Percentiles rank a stretch among this genome's conserved stretches.
These are phyloP conservation scores for Drosophila albomicans DNA, from an alignment of 1,140 invertebrate genomes.

Conservation along the genomic window DNA sequence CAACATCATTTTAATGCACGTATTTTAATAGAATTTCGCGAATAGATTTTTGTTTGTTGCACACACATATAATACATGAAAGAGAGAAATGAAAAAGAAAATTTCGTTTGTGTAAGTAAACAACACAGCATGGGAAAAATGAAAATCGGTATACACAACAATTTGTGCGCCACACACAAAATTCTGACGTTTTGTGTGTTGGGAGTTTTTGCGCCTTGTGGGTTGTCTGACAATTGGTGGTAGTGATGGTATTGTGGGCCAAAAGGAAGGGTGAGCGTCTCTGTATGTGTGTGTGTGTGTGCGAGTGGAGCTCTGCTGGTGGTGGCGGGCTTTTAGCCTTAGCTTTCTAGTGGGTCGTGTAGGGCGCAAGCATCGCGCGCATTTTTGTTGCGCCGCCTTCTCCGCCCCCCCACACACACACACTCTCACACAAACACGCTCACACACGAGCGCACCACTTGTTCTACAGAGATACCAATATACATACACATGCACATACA, in stretches of 20 bases:
- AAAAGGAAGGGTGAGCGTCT: too few species aligned
- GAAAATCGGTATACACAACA: slow-evolving; percentile 84
- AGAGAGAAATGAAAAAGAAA: slow-evolving; percentile 68
- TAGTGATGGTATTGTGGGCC: slow-evolving; percentile 27
- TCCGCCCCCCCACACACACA: slow-evolving; percentile 21
- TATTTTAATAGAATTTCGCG: slow-evolving; percentile 20
- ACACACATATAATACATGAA: slow-evolving; percentile 36
- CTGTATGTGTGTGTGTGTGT: slow-evolving; percentile 15
- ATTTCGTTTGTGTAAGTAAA: slow-evolving; percentile 83
- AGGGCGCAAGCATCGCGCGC: slow-evolving; percentile 74
- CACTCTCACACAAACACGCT: slow-evolving; percentile 26
- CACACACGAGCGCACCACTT: slow-evolving; percentile 46
- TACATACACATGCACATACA: slow-evolving; percentile 20
- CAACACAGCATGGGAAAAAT: slow-evolving; percentile 83
- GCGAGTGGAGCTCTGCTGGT: slow-evolving; percentile 13
- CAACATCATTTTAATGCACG: slow-evolving; percentile 27
- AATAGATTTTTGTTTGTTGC: slow-evolving; percentile 36
- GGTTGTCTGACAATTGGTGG: slow-evolving; percentile 7
- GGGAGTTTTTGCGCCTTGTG: slow-evolving; percentile 17
- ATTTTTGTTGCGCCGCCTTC: slow-evolving; percentile 74
- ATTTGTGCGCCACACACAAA: slow-evolving; percentile 79
- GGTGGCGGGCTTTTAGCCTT: slow-evolving; percentile 44
- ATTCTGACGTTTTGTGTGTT: slow-evolving; percentile 58
- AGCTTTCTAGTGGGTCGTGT: slow-evolving; percentile 43
- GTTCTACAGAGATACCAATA: slow-evolving; percentile 51